phyloP scores from a whole-genome alignment of 2,888 invertebrate species.

The Melitaea athalia region DNA sequence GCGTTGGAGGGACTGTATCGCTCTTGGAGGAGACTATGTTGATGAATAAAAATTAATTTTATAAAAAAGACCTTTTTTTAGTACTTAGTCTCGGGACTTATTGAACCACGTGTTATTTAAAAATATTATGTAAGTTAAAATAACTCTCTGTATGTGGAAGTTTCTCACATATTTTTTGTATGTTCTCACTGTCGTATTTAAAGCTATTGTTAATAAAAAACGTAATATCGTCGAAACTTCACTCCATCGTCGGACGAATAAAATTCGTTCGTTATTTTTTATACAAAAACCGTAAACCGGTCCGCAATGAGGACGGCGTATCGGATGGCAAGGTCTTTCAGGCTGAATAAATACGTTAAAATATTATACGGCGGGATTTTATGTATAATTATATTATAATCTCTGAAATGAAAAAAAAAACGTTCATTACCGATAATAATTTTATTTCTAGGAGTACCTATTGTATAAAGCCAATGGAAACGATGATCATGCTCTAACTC shows the following conservation, averaged over 20 bases:
- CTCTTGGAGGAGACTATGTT: no score
- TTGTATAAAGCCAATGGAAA: no score
- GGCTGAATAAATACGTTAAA: slow-evolving; percentile 11
- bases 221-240: neutral
- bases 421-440: no score
- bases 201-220: neutral
- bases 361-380: neutral
- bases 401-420: no score
- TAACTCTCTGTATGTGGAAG: neutral
- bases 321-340: slow-evolving; percentile 28
- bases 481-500: no score
- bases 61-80: no score
- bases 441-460: neutral
- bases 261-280: slow-evolving; percentile 11
- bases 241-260: neutral
- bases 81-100: no score
- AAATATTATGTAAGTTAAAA: neutral
- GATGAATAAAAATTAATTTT: no score
- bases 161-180: slow-evolving; percentile 1
- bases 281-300: slow-evolving; percentile 33
- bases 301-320: slow-evolving; percentile 25
- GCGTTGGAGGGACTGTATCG: no score
- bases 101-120: no score
- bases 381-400: no score
- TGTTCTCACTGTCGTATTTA: neutral